Conservation (phyloP, 1,140 invertebrate species). For the Stenopsyche tienmushanensis region DNA sequence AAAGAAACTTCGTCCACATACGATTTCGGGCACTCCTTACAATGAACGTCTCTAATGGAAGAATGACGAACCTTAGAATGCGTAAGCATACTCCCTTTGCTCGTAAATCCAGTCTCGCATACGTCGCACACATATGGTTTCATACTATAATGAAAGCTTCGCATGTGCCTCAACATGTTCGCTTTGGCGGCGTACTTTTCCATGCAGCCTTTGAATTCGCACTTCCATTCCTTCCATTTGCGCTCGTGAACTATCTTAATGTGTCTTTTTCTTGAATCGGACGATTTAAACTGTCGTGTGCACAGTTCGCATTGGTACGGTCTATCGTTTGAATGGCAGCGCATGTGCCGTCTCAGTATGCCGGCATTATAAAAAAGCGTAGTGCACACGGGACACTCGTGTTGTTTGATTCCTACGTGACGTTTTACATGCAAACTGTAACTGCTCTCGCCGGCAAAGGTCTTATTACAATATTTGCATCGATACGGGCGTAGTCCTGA, state of each 20-base stretch:
- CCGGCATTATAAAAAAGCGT: too few species aligned
- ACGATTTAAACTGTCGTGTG: conserved; percentile 9
- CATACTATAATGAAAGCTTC: conserved; percentile 31
- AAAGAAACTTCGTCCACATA: too few species aligned
- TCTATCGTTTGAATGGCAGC: background rate
- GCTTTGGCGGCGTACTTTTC: conserved; percentile 22
- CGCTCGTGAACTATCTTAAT: conserved; percentile 23
- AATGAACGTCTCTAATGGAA: too few species aligned
- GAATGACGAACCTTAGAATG: too few species aligned
- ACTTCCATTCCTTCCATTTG: conserved; percentile 10
- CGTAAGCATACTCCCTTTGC: too few species aligned
- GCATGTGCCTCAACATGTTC: conserved; percentile 32
- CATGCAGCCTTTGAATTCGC: conserved; percentile 22
- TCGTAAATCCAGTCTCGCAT: conserved; percentile 14
- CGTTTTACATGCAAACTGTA: too few species aligned
- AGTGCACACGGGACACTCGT: too few species aligned
- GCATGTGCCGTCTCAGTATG: background rate
- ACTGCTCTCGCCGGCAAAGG: too few species aligned
- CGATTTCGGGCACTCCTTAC: too few species aligned
- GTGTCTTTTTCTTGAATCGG: conserved; percentile 11
- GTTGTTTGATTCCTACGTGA: too few species aligned
- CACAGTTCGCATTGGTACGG: background rate
- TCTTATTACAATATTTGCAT: too few species aligned
- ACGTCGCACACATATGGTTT: conserved; percentile 22
- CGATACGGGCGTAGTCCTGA: too few species aligned